Percentiles rank a stretch among this genome's conserved stretches.
phyloP scores from a whole-genome alignment of 2,113 vertebrate species.

The Gopherus flavomarginatus region DNA sequence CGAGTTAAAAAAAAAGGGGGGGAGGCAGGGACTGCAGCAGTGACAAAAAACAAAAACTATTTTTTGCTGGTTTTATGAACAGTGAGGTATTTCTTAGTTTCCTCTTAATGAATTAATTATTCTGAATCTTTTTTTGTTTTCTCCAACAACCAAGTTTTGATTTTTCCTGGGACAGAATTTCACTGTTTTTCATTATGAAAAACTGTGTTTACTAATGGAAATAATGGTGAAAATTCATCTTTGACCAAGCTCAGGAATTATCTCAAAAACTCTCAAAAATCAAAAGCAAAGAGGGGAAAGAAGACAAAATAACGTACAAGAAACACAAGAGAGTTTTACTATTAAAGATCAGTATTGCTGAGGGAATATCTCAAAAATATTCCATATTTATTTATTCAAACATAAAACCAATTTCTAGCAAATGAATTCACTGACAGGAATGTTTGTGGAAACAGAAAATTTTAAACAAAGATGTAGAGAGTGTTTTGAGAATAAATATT shows the following conservation, averaged over 20 bases:
- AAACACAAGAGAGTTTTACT: neutral
- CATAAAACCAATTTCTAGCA: neutral
- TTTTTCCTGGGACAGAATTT: neutral
- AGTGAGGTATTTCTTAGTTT: neutral
- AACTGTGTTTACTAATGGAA: neutral
- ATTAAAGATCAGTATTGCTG: slow-evolving; percentile 28
- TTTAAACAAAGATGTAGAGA: neutral
- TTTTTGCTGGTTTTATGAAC: neutral
- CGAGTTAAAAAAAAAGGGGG: neutral
- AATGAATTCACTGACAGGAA: slow-evolving; percentile 4
- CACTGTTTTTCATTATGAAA: neutral
- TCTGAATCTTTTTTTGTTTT: neutral
- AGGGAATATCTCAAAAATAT: slow-evolving; percentile 21
- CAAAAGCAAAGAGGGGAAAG: neutral
- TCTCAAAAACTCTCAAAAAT: neutral
- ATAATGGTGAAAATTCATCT: neutral
- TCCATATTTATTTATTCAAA: neutral
- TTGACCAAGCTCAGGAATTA: neutral
- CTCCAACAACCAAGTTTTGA: neutral
- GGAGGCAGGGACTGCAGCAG: neutral
- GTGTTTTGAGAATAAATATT: neutral
- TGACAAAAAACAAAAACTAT: neutral
- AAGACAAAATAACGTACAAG: neutral
- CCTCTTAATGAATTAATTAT: neutral
- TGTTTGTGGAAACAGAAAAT: slow-evolving; percentile 19